These are phyloP conservation scores for Rhadina sibilatrix DNA, from an alignment of 2,113 vertebrate genomes.

Conservation along the genomic window DNA sequence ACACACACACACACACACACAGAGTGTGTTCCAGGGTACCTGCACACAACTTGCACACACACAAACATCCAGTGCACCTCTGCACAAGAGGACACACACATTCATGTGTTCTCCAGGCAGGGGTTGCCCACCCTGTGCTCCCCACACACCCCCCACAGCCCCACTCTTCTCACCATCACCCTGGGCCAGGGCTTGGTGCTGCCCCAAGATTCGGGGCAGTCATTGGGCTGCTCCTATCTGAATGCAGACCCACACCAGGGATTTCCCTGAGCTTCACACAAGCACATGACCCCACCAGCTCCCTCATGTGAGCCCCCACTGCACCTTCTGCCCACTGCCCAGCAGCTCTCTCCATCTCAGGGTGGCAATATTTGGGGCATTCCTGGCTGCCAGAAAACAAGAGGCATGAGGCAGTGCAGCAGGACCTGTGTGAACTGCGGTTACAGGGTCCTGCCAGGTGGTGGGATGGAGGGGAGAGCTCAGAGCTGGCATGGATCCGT, in stretches of 20 bases:
- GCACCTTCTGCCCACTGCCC: background rate
- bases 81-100: accelerated
- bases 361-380: accelerated
- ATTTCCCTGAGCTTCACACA: background rate
- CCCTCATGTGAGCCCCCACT: background rate
- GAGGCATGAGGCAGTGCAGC: background rate
- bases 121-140: background rate
- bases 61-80: background rate
- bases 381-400: background rate
- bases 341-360: background rate
- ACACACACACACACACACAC: background rate
- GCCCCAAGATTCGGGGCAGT: background rate
- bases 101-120: accelerated
- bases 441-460: background rate
- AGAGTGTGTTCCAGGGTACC: too few species aligned
- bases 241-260: background rate
- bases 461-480: background rate
- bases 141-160: accelerated
- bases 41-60: accelerated
- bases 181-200: too few species aligned
- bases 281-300: too few species aligned
- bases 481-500: accelerated
- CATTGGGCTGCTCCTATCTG: background rate
- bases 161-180: background rate
- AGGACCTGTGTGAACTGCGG: background rate